Base-by-base conservation (phyloP, 2,888 invertebrate genomes). In the Mesoligia furuncula region DNA sequence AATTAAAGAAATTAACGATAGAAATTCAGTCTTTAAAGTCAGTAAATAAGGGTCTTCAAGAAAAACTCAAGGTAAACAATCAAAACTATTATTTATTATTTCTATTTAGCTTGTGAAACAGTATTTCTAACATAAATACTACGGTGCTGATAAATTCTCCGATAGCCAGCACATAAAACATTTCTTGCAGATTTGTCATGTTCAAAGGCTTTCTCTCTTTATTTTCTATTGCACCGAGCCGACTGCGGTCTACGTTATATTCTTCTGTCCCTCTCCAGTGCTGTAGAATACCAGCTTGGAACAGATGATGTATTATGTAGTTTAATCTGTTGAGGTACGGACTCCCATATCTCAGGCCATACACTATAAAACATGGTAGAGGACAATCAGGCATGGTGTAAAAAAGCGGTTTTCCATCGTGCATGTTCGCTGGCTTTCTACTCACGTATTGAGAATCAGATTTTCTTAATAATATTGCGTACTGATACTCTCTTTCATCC, bases 1-100 rank as follows among this genome's bases (percentile, higher is more conserved):
- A 97, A 90, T 87, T 95, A 65, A 97, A 95, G 87, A 96, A 94
- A 86, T 90, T 97, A 84, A 93, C 95, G 15, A 94, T 94, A 86
- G 97, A 98, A 92, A 96, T 97, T 93, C 97, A 97, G 95, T 96
- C 96, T 92, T 96, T 98, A 88, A 97, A 97, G 91, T 95, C 97
- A 91, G 97, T 97, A 75, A 98, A 97, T 90, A 97, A 97, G 95
- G 96, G 97, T 92, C 97, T 98, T 94, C 97, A 97, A 93, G 97
- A 97, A 93, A 97, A 97, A 96, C 95, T 97, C 92, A 97, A 97
- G 97, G 98, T 98, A 91, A 93, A 93, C 36, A n/a, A 65, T 27
- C 24, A 13, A 27, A 11, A 59, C 27, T 51, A 81, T 54, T 72
- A 15, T 74, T 66, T 83, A 79, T 70, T 80, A 67, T 68, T 67